phyloP scores from a whole-genome alignment of 2,113 vertebrate genomes.

The Onychorhynchus coronatus region DNA sequence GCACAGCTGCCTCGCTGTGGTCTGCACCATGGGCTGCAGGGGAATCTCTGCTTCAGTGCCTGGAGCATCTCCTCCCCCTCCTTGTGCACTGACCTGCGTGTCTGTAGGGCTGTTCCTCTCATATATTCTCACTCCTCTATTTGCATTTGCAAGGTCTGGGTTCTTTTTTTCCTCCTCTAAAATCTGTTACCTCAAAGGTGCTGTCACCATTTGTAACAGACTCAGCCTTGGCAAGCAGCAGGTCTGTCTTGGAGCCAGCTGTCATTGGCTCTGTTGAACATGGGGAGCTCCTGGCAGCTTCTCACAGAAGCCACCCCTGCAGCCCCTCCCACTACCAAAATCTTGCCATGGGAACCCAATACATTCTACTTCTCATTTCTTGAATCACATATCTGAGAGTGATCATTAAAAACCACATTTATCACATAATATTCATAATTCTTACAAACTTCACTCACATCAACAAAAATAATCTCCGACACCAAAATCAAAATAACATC shows the following conservation, averaged over 20 bases:
- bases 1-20: neutral
- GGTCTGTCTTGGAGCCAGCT: neutral
- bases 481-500: neutral
- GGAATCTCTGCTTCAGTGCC: neutral
- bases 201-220: neutral
- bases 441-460: neutral
- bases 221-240: neutral
- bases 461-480: neutral
- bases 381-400: neutral
- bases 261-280: neutral
- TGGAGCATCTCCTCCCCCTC: neutral
- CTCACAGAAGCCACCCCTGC: neutral
- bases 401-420: neutral
- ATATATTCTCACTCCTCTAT: neutral
- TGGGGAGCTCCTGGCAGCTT: neutral
- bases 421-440: neutral
- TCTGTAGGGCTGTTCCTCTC: neutral
- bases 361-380: neutral
- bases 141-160: neutral
- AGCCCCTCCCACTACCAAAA: neutral
- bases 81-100: neutral
- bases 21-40: neutral
- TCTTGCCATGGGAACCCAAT: rapidly evolving
- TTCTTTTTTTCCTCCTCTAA: neutral
- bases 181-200: neutral